phyloP scores from a whole-genome alignment of 1,140 invertebrate genomes.

The Pectinophora gossypiella region DNA sequence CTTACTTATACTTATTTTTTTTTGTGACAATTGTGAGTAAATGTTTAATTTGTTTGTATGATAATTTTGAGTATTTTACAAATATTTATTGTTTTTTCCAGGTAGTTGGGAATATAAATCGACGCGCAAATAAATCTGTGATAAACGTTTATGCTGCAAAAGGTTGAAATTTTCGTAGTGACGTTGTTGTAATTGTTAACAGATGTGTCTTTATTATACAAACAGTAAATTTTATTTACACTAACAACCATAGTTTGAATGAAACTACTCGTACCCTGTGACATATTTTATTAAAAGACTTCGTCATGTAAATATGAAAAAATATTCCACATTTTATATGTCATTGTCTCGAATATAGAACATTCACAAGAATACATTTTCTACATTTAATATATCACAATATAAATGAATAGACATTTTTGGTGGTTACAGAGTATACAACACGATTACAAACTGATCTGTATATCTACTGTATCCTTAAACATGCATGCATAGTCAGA shows the following conservation, averaged over 20 bases:
- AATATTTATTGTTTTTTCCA: constrained; percentile 9
- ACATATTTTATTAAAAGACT: constrained; percentile 28
- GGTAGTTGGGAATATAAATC: background rate
- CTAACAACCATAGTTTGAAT: background rate
- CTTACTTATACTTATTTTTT: no score
- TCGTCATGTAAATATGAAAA: constrained; percentile 30
- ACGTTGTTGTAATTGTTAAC: background rate
- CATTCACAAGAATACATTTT: constrained; percentile 1
- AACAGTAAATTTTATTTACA: constrained; percentile 1
- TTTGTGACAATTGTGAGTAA: no score
- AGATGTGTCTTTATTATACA: constrained; percentile 20
- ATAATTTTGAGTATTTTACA: no score
- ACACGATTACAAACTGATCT: background rate
- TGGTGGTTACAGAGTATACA: background rate
- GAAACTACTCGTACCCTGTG: constrained; percentile 14
- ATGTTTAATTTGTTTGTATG: no score
- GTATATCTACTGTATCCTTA: no score
- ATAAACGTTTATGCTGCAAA: background rate
- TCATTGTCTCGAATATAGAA: constrained; percentile 11
- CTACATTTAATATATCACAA: constrained; percentile 7
- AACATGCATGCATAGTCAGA: no score
- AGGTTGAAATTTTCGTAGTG: background rate
- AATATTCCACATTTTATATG: constrained; percentile 25
- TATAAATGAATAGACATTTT: constrained; percentile 7
- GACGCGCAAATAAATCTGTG: constrained; percentile 2